These are phyloP conservation scores for Cryptoblepharus egeriae DNA, from an alignment of 2,797 vertebrate species.

Conservation along the genomic window DNA sequence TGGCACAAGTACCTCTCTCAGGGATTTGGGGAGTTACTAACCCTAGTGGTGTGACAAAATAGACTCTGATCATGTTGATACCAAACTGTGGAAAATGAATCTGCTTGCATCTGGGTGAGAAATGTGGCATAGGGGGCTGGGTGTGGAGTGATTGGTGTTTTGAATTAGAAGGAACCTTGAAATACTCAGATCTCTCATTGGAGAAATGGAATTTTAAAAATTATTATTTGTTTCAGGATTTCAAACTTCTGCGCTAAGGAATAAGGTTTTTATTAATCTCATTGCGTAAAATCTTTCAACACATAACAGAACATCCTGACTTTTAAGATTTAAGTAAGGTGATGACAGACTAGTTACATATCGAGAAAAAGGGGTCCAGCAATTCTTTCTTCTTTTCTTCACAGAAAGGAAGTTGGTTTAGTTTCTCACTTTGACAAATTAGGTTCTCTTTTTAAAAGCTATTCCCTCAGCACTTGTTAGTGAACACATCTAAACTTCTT, in stretches of 20 bases:
- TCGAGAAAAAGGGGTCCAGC: slow-evolving; percentile 18
- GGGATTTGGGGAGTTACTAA: neutral
- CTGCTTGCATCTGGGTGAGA: neutral
- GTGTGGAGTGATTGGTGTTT: neutral
- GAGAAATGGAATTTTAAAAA: slow-evolving; percentile 7
- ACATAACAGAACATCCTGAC: slow-evolving; percentile 34
- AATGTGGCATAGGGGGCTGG: neutral
- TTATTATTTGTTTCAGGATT: slow-evolving; percentile 33
- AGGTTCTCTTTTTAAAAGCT: slow-evolving; percentile 44
- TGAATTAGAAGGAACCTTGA: slow-evolving; percentile 4
- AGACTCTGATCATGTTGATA: neutral
- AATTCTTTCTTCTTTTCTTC: slow-evolving; percentile 34
- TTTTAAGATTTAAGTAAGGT: slow-evolving; percentile 61
- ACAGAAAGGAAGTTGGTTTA: slow-evolving; percentile 24
- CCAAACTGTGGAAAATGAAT: neutral
- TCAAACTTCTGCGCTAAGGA: slow-evolving; percentile 49
- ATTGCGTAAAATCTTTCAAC: slow-evolving; percentile 27
- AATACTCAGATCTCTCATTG: neutral
- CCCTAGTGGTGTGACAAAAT: neutral
- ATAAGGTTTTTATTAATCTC: neutral
- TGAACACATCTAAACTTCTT: slow-evolving; percentile 24
- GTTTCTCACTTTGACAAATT: slow-evolving; percentile 52
- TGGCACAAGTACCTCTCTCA: neutral
- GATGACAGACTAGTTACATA: slow-evolving; percentile 55
- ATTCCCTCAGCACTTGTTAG: slow-evolving; percentile 24